phyloP scores from a whole-genome alignment of 2,113 vertebrate species.

The Phrynosoma platyrhinos region DNA sequence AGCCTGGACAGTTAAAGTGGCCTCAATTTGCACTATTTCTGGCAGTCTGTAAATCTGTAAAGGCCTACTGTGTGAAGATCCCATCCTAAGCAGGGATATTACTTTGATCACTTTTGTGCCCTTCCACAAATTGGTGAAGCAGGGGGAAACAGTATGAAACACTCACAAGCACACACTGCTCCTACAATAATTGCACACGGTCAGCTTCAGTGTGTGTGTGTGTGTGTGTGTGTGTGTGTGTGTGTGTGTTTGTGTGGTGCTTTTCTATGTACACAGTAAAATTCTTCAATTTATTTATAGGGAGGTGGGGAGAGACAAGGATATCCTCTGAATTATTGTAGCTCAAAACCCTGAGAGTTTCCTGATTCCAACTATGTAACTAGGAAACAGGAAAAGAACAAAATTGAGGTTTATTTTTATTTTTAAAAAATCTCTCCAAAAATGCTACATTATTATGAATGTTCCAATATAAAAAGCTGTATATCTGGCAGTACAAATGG shows the following conservation, averaged over 20 bases:
- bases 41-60: not conserved
- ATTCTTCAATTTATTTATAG: constrained; percentile 73
- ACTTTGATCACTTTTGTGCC: not conserved
- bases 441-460: constrained; percentile 49
- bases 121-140: not conserved
- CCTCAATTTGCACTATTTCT: no score
- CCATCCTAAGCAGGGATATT: not conserved
- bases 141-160: not conserved
- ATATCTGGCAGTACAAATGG: constrained; percentile 26
- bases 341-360: constrained; percentile 66
- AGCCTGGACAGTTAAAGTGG: no score
- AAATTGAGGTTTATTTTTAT: constrained; percentile 55
- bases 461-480: not conserved
- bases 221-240: constrained; percentile 7
- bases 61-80: not conserved
- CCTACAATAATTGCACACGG: not conserved
- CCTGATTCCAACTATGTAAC: constrained; percentile 74
- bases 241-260: not conserved
- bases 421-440: constrained; percentile 25
- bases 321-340: constrained; percentile 72
- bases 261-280: constrained; percentile 59
- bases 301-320: constrained; percentile 73
- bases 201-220: not conserved
- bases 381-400: constrained; percentile 75
- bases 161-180: not conserved